A percentile compares a stretch with the other conserved stretches of the same genome.
These are phyloP conservation scores for Thyatira batis DNA, from an alignment of 2,888 invertebrate genomes.

Conservation along the genomic window DNA sequence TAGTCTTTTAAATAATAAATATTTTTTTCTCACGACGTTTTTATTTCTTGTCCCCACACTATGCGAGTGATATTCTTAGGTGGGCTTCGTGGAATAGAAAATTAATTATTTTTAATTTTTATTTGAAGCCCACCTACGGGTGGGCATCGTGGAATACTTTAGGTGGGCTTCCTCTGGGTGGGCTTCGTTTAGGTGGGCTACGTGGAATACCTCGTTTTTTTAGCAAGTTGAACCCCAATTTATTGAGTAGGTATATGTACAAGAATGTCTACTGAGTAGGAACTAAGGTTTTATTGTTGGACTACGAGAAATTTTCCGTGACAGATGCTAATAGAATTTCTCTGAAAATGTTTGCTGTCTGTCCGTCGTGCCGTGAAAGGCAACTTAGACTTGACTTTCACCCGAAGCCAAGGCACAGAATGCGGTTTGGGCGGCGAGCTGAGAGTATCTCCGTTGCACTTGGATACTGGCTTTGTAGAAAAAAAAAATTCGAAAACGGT, in stretches of 20 bases:
- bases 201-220: too few relatives aligned
- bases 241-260: background rate
- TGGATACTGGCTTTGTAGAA: conserved; percentile 15
- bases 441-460: conserved; percentile 33
- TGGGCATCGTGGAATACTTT: too few relatives aligned
- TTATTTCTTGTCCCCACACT: too few relatives aligned
- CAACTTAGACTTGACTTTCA: conserved; percentile 29
- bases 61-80: too few relatives aligned
- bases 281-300: conserved; percentile 6
- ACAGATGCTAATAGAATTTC: conserved; percentile 12
- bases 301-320: conserved; percentile 11
- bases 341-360: conserved; percentile 7
- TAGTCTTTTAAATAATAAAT: too few relatives aligned
- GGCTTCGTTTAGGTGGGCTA: too few relatives aligned
- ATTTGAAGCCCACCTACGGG: too few relatives aligned
- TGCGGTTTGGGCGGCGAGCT: conserved; percentile 34
- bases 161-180: too few relatives aligned
- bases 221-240: background rate
- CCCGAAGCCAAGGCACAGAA: conserved; percentile 25
- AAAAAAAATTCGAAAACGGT: background rate
- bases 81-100: too few relatives aligned
- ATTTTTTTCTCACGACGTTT: too few relatives aligned
- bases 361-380: background rate
- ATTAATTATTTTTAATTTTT: too few relatives aligned
- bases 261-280: background rate